These are phyloP conservation scores for Lymantria monacha DNA, from an alignment of 2,888 invertebrate species.

Conservation along the genomic window DNA sequence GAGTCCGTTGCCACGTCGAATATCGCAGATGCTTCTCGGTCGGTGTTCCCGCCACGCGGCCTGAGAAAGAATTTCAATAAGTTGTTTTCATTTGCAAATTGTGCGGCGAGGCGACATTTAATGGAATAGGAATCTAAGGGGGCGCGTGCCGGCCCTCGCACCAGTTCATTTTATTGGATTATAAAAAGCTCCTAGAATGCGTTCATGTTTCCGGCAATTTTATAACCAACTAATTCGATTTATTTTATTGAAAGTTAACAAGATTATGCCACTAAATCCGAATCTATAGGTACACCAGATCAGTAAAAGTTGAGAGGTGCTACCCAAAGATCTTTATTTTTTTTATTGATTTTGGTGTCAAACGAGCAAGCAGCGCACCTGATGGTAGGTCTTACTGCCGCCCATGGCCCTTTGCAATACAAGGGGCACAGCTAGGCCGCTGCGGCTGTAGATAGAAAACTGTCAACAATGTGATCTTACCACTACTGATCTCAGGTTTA, in stretches of 20 bases:
- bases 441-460: too few species aligned
- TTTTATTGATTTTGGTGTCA: too few species aligned
- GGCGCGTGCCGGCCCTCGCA: constrained; percentile 52
- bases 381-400: too few species aligned
- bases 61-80: constrained; percentile 80
- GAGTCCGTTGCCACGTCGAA: not conserved
- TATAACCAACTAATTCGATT: constrained; percentile 21
- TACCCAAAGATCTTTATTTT: too few species aligned
- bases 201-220: constrained; percentile 29
- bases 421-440: too few species aligned
- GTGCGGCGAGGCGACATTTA: constrained; percentile 75
- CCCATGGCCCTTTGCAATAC: too few species aligned
- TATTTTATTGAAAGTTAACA: constrained; percentile 16
- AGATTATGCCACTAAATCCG: not conserved
- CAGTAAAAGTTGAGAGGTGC: too few species aligned
- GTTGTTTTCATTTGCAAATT: constrained; percentile 82
- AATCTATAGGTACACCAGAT: too few species aligned
- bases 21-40: constrained; percentile 35
- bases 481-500: too few species aligned
- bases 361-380: too few species aligned
- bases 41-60: constrained; percentile 48
- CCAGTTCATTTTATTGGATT: constrained; percentile 63
- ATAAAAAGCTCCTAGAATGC: constrained; percentile 49
- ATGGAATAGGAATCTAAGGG: constrained; percentile 73
- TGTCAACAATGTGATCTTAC: too few species aligned